A percentile compares a stretch with the other conserved stretches of the same genome.
Evolutionary conservation across 2,888 invertebrate species (phyloP).

Genomic region (Hirtodrosophila duncani): DNA sequence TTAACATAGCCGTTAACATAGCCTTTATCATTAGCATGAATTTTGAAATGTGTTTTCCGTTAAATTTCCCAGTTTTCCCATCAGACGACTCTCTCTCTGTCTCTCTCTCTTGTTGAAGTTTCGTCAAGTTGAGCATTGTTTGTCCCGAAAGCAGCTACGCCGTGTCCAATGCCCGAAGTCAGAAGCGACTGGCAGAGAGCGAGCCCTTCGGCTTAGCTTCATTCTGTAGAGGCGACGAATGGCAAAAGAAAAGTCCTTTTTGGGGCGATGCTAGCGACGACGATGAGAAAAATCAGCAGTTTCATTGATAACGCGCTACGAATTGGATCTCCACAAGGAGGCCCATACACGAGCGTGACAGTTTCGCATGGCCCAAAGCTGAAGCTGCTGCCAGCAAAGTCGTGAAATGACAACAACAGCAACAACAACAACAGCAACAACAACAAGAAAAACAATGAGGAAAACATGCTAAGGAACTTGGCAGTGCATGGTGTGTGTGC

Average conservation of each 20-base stretch:
- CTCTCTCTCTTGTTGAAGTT: constrained; percentile 5
- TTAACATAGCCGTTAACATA: not conserved
- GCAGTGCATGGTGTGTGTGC: not conserved
- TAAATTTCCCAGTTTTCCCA: constrained; percentile 6
- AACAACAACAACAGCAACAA: constrained; percentile 10
- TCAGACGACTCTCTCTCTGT: not conserved
- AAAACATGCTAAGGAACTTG: not conserved
- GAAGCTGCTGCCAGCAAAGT: constrained; percentile 2
- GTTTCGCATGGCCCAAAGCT: not conserved
- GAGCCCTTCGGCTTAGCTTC: not conserved
- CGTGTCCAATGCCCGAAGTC: too few species aligned
- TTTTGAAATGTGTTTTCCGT: not conserved
- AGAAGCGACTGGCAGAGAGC: constrained; percentile 34
- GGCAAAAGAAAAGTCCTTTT: constrained; percentile 34
- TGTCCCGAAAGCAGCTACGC: too few species aligned
- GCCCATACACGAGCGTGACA: constrained; percentile 17
- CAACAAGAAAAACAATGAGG: constrained; percentile 12
- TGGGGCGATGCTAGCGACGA: constrained; percentile 66
- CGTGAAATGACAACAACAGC: constrained; percentile 11
- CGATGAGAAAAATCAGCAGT: constrained; percentile 73
- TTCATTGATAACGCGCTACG: constrained; percentile 75
- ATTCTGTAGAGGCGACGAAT: constrained; percentile 16
- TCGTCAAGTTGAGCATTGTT: constrained; percentile 51
- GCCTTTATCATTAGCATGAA: too few species aligned
- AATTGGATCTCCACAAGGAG: constrained; percentile 69